Evolutionary conservation across 2,797 vertebrate species (phyloP).

Genomic region (Leptatherina wallacei): DNA sequence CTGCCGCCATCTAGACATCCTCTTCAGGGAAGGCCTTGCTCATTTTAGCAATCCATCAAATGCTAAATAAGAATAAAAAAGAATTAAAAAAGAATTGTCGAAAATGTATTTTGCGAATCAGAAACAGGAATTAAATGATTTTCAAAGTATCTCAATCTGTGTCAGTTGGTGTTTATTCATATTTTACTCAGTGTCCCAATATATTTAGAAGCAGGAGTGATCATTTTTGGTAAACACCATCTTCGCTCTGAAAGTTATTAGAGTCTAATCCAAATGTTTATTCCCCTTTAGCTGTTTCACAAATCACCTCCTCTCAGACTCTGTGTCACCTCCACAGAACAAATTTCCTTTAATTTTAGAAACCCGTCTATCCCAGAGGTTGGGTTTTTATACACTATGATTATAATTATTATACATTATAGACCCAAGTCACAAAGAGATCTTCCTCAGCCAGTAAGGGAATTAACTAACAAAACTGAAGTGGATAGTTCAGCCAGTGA

Average conservation of each 20-base stretch:
- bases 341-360: conserved; percentile 72
- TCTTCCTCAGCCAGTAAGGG: conserved; percentile 16
- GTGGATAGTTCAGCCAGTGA: not conserved
- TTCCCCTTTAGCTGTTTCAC: conserved; percentile 55
- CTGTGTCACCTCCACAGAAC: conserved; percentile 59
- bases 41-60: not conserved
- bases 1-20: not conserved
- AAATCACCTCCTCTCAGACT: conserved; percentile 56
- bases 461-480: conserved; percentile 3
- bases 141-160: not conserved
- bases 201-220: not conserved
- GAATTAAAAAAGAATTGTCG: not conserved
- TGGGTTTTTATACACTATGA: conserved; percentile 38
- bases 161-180: not conserved
- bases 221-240: conserved; percentile 24
- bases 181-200: not conserved
- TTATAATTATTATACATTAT: conserved; percentile 3
- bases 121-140: not conserved
- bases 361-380: conserved; percentile 66
- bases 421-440: conserved; percentile 7
- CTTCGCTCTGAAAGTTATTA: conserved; percentile 57
- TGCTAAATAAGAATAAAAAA: not conserved
- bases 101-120: not conserved
- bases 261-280: conserved; percentile 68
- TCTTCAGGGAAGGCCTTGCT: not conserved